Evolutionary conservation across 1,140 invertebrate genomes (phyloP).

Genomic region (Hormaphis cornu): DNA sequence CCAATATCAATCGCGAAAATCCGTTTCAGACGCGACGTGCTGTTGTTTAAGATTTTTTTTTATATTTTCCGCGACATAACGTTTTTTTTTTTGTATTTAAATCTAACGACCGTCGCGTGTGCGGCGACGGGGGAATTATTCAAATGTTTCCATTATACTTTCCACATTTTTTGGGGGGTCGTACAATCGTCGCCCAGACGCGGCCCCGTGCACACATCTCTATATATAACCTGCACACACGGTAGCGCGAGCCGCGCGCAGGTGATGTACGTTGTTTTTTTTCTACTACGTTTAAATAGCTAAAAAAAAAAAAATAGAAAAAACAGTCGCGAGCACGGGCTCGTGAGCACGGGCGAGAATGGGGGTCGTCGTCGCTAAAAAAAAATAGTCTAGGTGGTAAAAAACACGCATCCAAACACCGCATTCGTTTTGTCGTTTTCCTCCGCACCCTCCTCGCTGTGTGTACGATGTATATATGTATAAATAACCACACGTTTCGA

Average conservation of each 20-base stretch:
- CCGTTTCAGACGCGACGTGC: too few species aligned
- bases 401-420: conserved; percentile 1
- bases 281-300: too few species aligned
- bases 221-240: too few species aligned
- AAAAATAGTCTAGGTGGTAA: conserved; percentile 28
- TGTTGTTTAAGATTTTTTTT: too few species aligned
- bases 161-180: not conserved
- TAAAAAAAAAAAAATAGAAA: conserved; percentile 6
- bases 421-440: not conserved
- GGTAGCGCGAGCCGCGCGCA: not conserved
- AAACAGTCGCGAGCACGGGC: conserved; percentile 16
- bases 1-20: too few species aligned
- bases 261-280: conserved; percentile 14
- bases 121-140: too few species aligned
- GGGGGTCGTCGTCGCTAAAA: not conserved
- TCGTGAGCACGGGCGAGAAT: not conserved
- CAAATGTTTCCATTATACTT: too few species aligned
- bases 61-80: too few species aligned
- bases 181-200: not conserved
- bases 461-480: not conserved
- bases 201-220: not conserved
- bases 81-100: too few species aligned
- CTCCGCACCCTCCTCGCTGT: not conserved
- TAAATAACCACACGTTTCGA: not conserved
- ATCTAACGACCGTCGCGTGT: too few species aligned